Conservation (phyloP, 1,140 invertebrate genomes). For the Tenebrio molitor region DNA sequence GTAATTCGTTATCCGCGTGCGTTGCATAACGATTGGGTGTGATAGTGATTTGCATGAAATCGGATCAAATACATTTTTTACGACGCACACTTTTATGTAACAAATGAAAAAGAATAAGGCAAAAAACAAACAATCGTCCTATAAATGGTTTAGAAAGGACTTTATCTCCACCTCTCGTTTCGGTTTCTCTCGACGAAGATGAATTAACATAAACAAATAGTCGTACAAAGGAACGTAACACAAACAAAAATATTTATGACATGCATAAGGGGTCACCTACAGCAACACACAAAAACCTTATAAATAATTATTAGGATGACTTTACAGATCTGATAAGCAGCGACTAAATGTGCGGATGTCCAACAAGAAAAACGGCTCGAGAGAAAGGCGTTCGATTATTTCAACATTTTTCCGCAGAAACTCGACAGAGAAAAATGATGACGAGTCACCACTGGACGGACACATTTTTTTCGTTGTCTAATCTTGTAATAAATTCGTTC, state of each 20-base stretch:
- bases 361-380: neutral
- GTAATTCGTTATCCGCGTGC: neutral
- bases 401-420: too few relatives aligned
- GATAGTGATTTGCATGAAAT: conserved; percentile 33
- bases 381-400: conserved; percentile 7
- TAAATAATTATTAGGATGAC: conserved; percentile 24
- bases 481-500: conserved; percentile 32
- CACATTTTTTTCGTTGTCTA: neutral
- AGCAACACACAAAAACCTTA: neutral
- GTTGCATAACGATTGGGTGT: conserved; percentile 18
- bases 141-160: conserved; percentile 30
- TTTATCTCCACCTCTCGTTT: neutral
- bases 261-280: conserved; percentile 14
- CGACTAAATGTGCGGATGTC: too few relatives aligned
- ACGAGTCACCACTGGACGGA: too few relatives aligned
- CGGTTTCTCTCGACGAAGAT: neutral
- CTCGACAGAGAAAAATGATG: too few relatives aligned
- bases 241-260: conserved; percentile 18
- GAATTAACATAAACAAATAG: conserved; percentile 9
- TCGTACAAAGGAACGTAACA: neutral
- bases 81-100: conserved; percentile 18
- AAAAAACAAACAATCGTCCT: conserved; percentile 5
- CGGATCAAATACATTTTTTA: conserved; percentile 28
- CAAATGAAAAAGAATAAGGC: neutral
- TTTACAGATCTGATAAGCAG: conserved; percentile 12